phyloP scores from a whole-genome alignment of 2,888 invertebrate species.

The Bombyx huttoni region DNA sequence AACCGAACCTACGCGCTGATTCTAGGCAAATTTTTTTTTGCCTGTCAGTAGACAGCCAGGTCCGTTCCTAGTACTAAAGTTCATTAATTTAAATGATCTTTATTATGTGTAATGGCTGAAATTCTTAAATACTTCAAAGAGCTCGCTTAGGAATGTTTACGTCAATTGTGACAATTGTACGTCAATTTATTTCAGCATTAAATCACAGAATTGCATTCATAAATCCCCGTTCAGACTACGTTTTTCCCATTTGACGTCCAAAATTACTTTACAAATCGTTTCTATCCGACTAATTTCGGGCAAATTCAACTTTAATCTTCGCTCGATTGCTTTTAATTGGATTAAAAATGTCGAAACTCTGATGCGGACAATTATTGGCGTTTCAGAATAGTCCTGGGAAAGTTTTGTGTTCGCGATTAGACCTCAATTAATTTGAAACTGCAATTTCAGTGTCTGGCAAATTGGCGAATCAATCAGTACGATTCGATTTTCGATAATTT shows the following conservation, averaged over 20 bases:
- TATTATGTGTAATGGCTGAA: too few relatives aligned
- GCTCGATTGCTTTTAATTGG: slow-evolving; percentile 57
- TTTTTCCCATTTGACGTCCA: slow-evolving; percentile 28
- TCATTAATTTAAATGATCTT: too few relatives aligned
- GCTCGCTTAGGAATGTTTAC: too few relatives aligned
- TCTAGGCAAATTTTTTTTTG: too few relatives aligned
- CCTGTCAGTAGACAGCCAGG: too few relatives aligned
- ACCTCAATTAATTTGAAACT: slow-evolving; percentile 52
- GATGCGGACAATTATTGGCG: slow-evolving; percentile 33
- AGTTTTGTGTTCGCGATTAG: slow-evolving; percentile 47
- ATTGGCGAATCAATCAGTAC: slow-evolving; percentile 51
- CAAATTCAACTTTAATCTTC: slow-evolving; percentile 49
- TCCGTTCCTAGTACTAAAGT: too few relatives aligned
- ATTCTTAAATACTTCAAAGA: too few relatives aligned
- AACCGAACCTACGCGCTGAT: too few relatives aligned
- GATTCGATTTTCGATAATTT: not conserved
- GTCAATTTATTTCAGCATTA: slow-evolving; percentile 2
- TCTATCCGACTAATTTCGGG: slow-evolving; percentile 13
- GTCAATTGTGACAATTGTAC: too few relatives aligned
- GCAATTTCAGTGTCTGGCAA: slow-evolving; percentile 70
- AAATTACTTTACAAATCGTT: slow-evolving; percentile 54
- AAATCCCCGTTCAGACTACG: not conserved
- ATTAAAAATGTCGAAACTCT: slow-evolving; percentile 31
- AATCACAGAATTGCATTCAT: not conserved
- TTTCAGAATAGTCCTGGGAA: slow-evolving; percentile 64